A percentile compares a stretch with the other conserved stretches of the same genome.
Conservation (phyloP, 2,888 invertebrate genomes). For the Polietes domitor region DNA sequence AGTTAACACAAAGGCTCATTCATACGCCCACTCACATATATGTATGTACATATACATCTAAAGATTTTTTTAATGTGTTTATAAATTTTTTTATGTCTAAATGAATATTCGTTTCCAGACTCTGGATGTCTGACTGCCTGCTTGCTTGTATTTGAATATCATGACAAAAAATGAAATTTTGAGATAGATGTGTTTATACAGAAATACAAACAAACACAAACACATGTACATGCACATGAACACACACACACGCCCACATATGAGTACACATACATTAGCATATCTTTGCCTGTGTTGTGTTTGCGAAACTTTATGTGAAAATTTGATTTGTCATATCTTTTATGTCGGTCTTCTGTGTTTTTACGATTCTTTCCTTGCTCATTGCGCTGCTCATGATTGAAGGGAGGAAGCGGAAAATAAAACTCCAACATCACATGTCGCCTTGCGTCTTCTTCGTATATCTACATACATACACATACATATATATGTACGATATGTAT, state of each 20-base stretch:
- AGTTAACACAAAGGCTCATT: too few relatives aligned
- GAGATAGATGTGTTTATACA: neutral
- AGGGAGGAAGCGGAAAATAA: neutral
- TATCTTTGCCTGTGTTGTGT: neutral
- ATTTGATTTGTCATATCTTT: conserved; percentile 54
- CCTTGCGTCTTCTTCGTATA: neutral
- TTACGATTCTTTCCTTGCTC: conserved; percentile 1
- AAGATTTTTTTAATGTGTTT: conserved; percentile 14
- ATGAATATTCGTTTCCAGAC: neutral
- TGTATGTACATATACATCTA: neutral
- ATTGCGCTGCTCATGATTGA: too few relatives aligned
- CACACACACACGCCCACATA: neutral
- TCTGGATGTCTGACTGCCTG: neutral
- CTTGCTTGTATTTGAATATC: neutral
- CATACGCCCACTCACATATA: neutral
- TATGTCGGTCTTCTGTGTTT: conserved; percentile 37
- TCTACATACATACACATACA: too few relatives aligned
- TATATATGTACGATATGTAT: too few relatives aligned
- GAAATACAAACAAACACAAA: too few relatives aligned
- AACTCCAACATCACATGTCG: neutral
- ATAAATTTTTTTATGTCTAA: conserved; percentile 12
- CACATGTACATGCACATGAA: too few relatives aligned
- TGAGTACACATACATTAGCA: neutral
- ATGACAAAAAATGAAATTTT: neutral
- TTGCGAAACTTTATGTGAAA: conserved; percentile 16